A percentile compares a stretch with the other conserved stretches of the same genome.
phyloP scores from a whole-genome alignment of 2,888 invertebrate genomes.

The Acheta domesticus region DNA sequence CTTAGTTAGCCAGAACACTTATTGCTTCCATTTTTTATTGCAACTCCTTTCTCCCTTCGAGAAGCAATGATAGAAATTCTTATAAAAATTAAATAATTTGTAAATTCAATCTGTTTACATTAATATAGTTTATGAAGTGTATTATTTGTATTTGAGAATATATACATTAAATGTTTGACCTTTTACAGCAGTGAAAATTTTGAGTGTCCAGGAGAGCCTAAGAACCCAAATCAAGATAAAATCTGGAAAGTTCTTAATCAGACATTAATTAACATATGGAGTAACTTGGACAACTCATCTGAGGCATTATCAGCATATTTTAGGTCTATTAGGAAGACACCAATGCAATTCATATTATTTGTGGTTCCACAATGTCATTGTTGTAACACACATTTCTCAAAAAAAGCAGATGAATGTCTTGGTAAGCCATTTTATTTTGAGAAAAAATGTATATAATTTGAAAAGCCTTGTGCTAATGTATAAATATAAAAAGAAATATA shows the following conservation, averaged over 20 bases:
- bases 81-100: no score
- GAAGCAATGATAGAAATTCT: no score
- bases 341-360: not conserved
- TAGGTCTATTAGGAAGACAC: not conserved
- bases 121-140: no score
- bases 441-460: no score
- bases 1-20: no score
- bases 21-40: no score
- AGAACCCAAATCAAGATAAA: not conserved
- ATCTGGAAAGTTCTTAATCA: slow-evolving; percentile 1
- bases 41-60: no score
- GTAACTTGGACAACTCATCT: not conserved
- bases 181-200: not conserved
- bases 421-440: not conserved
- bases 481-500: no score
- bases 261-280: not conserved
- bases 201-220: not conserved
- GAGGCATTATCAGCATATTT: not conserved
- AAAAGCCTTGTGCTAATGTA: no score
- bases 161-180: no score
- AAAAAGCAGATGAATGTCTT: not conserved
- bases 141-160: no score
- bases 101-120: no score
- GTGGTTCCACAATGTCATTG: not conserved
- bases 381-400: not conserved